phyloP scores from a whole-genome alignment of 2,797 vertebrate genomes.

The Lindbergichthys nudifrons region DNA sequence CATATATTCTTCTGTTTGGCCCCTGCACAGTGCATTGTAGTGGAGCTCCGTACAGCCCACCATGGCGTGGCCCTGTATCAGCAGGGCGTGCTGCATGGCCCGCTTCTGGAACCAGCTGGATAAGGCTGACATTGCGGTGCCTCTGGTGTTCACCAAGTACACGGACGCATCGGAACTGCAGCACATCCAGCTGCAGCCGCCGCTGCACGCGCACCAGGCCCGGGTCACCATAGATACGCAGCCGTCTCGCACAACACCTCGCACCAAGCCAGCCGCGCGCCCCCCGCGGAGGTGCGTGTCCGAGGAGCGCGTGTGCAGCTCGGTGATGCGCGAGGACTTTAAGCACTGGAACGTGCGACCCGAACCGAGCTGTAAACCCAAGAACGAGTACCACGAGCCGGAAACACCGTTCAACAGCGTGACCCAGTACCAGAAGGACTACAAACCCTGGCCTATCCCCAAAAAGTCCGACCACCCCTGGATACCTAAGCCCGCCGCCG shows the following conservation, averaged over 20 bases:
- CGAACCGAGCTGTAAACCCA: conserved; percentile 94
- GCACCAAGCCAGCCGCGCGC: conserved; percentile 59
- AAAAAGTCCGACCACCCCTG: conserved; percentile 94
- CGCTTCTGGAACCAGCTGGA: conserved; percentile 99
- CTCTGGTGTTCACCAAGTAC: conserved; percentile 95
- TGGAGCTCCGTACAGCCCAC: conserved; percentile 29
- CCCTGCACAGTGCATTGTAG: conserved; percentile 7
- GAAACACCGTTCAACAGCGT: conserved; percentile 92
- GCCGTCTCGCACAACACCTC: conserved; percentile 78
- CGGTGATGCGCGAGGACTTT: conserved; percentile 96
- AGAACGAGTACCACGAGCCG: conserved; percentile 92
- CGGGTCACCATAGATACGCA: conserved; percentile 90
- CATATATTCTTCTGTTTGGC: background rate
- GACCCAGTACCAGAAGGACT: conserved; percentile 99
- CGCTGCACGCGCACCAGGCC: conserved; percentile 71
- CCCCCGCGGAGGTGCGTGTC: conserved; percentile 71
- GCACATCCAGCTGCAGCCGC: conserved; percentile 82
- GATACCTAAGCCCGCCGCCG: conserved; percentile 89
- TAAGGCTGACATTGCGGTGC: conserved; percentile 96
- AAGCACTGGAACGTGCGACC: conserved; percentile 93
- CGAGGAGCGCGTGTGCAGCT: conserved; percentile 83
- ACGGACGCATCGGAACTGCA: conserved; percentile 92
- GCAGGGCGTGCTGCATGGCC: conserved; percentile 97
- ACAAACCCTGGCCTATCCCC: conserved; percentile 94
- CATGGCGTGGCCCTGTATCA: conserved; percentile 99